phyloP scores from a whole-genome alignment of 2,113 vertebrate species.

The Smithornis capensis region DNA sequence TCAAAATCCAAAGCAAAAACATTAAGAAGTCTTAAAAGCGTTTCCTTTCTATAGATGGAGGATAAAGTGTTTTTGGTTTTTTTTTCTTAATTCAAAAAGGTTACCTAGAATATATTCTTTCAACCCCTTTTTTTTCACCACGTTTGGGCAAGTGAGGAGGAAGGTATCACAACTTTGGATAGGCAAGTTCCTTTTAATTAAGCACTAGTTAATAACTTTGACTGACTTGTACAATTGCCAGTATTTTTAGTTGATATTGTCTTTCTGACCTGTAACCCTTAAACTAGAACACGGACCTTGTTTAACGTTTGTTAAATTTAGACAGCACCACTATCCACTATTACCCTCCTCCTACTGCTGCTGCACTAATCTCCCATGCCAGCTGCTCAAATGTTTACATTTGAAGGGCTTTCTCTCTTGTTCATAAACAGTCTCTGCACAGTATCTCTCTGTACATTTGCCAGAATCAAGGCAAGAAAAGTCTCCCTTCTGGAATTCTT shows the following conservation, averaged over 20 bases:
- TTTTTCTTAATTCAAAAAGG: not conserved
- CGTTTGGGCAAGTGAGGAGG: accelerated
- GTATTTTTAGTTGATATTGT: not conserved
- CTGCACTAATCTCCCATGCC: not conserved
- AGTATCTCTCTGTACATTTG: constrained; percentile 42
- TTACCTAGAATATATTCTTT: not conserved
- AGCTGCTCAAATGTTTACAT: constrained; percentile 46
- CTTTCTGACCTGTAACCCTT: constrained; percentile 4
- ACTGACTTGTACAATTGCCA: not conserved
- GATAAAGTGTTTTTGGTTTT: not conserved
- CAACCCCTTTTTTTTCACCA: accelerated
- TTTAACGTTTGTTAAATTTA: constrained; percentile 40
- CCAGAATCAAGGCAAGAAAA: constrained; percentile 42
- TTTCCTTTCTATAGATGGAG: not conserved
- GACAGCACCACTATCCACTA: not conserved
- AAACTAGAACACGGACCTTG: not conserved
- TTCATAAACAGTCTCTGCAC: constrained; percentile 29
- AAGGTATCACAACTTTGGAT: not conserved
- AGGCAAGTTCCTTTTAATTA: not conserved
- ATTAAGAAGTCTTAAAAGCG: not conserved
- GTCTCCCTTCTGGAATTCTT: not conserved
- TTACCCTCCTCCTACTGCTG: not conserved
- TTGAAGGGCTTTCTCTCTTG: constrained; percentile 33
- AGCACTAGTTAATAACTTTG: not conserved
- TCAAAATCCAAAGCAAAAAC: not conserved